Evolutionary conservation across 30 jellyfish, hydroid and myxozoan genomes (phyloP).

Genomic region (Haliclystus octoradiatus): DNA sequence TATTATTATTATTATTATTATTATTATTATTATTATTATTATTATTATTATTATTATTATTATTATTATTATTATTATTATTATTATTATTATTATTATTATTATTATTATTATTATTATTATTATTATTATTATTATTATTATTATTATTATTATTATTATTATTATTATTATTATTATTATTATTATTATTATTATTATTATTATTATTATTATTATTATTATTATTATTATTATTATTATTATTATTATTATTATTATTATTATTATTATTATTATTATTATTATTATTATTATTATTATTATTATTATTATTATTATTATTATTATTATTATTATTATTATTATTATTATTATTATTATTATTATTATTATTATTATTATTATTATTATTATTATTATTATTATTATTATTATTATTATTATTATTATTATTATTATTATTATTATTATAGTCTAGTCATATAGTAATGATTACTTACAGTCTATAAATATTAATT

Average conservation of each 20-base stretch:
- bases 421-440: too few relatives aligned
- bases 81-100: background rate
- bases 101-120: background rate
- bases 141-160: background rate
- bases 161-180: background rate
- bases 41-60: background rate
- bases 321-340: background rate
- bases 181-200: background rate
- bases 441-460: too few relatives aligned
- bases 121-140: background rate
- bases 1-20: background rate
- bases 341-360: background rate
- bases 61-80: background rate
- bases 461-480: too few relatives aligned
- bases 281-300: background rate
- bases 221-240: background rate
- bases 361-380: background rate
- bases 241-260: background rate
- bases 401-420: too few relatives aligned
- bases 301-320: background rate
- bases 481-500: too few relatives aligned
- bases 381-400: too few relatives aligned
- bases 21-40: background rate
- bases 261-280: background rate
- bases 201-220: background rate